Evolutionary conservation across 2,888 invertebrate species (phyloP).

Genomic region (Drosophila mulleri): DNA sequence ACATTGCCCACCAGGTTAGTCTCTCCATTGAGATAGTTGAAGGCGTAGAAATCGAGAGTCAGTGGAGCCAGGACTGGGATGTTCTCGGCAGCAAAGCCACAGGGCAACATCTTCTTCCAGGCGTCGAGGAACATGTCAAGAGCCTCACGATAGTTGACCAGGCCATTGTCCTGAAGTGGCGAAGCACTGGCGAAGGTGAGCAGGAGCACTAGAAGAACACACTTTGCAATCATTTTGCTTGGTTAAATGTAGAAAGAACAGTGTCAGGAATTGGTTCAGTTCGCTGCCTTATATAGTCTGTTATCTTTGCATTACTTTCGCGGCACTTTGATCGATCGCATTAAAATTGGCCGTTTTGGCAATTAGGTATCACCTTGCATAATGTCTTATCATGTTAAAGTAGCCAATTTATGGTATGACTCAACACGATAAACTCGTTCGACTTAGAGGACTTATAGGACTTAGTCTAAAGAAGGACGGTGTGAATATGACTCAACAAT

Average conservation of each 20-base stretch:
- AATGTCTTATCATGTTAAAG: conserved; percentile 10
- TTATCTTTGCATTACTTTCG: conserved; percentile 16
- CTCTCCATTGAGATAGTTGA: conserved; percentile 25
- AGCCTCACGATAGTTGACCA: conserved; percentile 54
- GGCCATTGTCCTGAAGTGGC: conserved; percentile 34
- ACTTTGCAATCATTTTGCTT: conserved; percentile 27
- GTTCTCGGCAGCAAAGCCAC: conserved; percentile 62
- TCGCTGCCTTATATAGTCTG: conserved; percentile 33
- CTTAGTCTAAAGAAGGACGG: conserved; percentile 5
- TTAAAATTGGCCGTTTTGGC: conserved; percentile 24
- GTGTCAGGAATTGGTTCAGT: conserved; percentile 8
- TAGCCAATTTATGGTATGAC: conserved; percentile 8
- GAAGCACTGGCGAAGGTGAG: conserved; percentile 1
- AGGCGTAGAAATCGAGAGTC: conserved; percentile 32
- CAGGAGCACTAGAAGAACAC: conserved; percentile 16
- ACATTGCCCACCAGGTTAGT: conserved; percentile 59
- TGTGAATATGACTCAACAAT: neutral
- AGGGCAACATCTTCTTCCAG: conserved; percentile 71
- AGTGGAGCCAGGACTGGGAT: conserved; percentile 72
- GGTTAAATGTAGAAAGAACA: conserved; percentile 2
- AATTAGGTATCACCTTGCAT: neutral
- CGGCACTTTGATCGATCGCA: conserved; percentile 31
- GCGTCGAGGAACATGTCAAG: conserved; percentile 49
- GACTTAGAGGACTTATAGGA: conserved; percentile 14
- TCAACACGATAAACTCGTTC: neutral